phyloP scores from a whole-genome alignment of 2,797 vertebrate species.

The Sylvia borin region DNA sequence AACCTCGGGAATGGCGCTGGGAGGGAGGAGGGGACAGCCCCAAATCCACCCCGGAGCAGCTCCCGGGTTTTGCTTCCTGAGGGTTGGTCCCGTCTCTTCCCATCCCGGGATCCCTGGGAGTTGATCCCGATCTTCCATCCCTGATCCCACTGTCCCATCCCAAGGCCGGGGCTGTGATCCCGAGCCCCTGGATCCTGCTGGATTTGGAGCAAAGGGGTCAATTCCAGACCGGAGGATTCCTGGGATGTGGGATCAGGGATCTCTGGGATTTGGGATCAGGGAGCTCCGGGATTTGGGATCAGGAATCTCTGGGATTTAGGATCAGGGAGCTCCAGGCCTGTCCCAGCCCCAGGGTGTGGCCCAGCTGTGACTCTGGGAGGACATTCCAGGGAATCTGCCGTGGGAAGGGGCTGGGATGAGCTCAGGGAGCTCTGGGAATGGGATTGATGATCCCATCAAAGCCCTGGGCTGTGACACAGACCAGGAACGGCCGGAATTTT shows the following conservation, averaged over 20 bases:
- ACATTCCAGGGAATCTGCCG: accelerated
- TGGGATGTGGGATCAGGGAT: not conserved
- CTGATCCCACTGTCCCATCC: too few species aligned
- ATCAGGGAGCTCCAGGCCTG: too few species aligned
- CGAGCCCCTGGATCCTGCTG: not conserved
- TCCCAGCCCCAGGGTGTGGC: not conserved
- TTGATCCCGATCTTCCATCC: accelerated
- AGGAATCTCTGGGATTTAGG: not conserved
- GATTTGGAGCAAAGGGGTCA: not conserved
- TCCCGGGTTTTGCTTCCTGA: not conserved
- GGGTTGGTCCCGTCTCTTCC: accelerated
- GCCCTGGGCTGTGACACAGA: not conserved
- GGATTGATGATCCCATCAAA: not conserved
- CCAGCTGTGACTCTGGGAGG: accelerated
- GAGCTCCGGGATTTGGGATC: not conserved
- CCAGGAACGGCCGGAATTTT: accelerated
- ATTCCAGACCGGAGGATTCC: not conserved
- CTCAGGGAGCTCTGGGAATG: not conserved
- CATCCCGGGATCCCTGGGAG: not conserved
- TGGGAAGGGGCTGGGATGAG: not conserved
- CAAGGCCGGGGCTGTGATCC: too few species aligned
- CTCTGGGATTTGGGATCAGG: not conserved
- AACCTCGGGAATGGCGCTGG: not conserved
- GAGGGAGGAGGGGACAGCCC: not conserved
- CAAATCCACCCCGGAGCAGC: not conserved